Evolutionary conservation across 2,888 invertebrate species (phyloP).

Genomic region (Ormyrus rosae): DNA sequence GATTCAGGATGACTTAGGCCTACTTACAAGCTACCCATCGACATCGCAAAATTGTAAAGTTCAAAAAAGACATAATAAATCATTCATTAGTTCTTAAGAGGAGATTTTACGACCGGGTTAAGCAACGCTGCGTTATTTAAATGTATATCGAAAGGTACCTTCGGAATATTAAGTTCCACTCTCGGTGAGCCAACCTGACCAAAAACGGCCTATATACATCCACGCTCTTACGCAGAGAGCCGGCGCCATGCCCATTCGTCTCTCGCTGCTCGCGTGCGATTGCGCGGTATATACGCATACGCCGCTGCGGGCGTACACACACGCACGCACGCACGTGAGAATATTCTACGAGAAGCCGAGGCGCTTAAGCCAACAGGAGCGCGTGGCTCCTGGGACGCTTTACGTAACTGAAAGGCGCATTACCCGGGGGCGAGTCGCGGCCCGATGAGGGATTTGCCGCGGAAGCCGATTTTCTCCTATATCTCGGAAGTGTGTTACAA

Average conservation of each 20-base stretch:
- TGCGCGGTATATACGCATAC: neutral
- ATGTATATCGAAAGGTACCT: constrained; percentile 3
- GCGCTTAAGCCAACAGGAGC: neutral
- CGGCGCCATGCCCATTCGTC: too few species aligned
- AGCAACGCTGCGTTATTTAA: constrained; percentile 1
- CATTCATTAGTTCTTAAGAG: constrained; percentile 19
- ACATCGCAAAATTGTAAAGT: too few species aligned
- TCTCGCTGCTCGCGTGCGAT: too few species aligned
- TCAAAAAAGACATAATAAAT: neutral
- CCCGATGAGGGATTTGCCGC: constrained; percentile 26
- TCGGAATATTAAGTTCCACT: constrained; percentile 11
- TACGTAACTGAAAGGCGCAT: constrained; percentile 19
- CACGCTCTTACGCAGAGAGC: neutral
- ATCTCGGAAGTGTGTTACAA: constrained; percentile 36
- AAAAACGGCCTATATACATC: neutral
- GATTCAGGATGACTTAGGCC: too few species aligned
- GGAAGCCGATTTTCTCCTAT: constrained; percentile 30
- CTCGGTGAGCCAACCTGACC: neutral
- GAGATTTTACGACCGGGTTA: neutral
- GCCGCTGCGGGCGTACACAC: neutral
- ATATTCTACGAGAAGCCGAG: constrained; percentile 16
- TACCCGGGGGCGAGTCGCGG: neutral
- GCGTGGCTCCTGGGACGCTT: constrained; percentile 6
- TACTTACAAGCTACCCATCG: too few species aligned
- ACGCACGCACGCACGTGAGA: neutral